Base-by-base conservation (phyloP, 2,888 invertebrate species). In the Drosophila kuntzei region DNA sequence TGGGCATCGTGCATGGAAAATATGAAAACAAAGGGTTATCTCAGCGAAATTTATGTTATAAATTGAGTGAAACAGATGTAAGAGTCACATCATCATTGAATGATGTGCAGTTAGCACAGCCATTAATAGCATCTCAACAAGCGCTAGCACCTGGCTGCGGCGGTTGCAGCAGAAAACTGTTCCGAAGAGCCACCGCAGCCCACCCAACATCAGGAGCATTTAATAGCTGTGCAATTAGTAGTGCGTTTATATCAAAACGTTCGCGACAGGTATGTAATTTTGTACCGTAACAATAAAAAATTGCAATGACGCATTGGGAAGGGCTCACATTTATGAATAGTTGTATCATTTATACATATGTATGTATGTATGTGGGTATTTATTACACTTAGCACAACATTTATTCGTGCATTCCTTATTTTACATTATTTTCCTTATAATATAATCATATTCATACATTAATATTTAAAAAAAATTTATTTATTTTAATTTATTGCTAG, bases 151-250 rank as follows among this genome's bases (percentile, higher is more conserved):
- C 25, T 50, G 50, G 50, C 36, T 36, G 50, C 25, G 50, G 36
- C 36, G 50, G 50, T 50, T 50, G 50, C 36, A 50, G 25, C 25
- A 37, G 20, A 37, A 37, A 50, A 25, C 36, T 36, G 36, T 25
- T 25, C 14, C 36, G 6, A 14, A 50, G 11, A 25, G 25, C 36
- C 50, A 36, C 36, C 36, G 36, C 50, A 34, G 36, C 50, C 50
- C 22, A 36, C 50, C 49, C 34, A 12, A 2, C 11, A 41, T 6
- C 20, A 43, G 22, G 20, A 43, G 43, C 43, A n/a, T n/a, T 44
- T 22, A 37, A 16, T 16, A 37, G 8, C 16, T 4, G 14, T 14
- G 5, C 11, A 25, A 25, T 22, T 25, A 8, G 43, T 22, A 25
- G 5, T 25, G 43, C n/a, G 25, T 25, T 14, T 25, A 44, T 44